Evolutionary conservation across 2,797 vertebrate genomes (phyloP).

Genomic region (Anguilla megastoma): DNA sequence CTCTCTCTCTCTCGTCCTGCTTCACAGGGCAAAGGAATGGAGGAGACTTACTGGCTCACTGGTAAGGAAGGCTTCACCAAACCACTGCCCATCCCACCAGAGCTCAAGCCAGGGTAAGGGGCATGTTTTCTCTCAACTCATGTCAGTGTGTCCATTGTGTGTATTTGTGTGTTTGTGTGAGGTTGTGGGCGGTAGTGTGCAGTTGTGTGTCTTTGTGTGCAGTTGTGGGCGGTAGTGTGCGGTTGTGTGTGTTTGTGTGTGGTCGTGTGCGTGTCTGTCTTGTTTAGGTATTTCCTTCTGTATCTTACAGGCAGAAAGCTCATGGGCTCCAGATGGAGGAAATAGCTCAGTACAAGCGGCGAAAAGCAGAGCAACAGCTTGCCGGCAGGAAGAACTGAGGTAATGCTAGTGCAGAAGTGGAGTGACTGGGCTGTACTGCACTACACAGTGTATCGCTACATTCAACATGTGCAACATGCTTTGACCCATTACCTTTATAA

Average conservation of each 20-base stretch:
- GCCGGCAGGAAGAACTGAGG: conserved; percentile 82
- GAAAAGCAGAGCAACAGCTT: conserved; percentile 79
- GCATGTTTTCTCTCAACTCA: neutral
- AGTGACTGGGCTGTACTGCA: neutral
- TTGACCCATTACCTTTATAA: too few species aligned
- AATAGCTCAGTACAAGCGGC: conserved; percentile 80
- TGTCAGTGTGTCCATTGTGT: neutral
- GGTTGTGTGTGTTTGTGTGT: conserved; percentile 27
- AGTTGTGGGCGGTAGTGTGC: neutral
- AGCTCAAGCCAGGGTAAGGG: conserved; percentile 60
- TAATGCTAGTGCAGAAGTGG: conserved; percentile 61
- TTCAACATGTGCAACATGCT: too few species aligned
- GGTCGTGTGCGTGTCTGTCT: conserved; percentile 38
- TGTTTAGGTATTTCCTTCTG: conserved; percentile 48
- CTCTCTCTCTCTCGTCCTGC: conserved; percentile 40
- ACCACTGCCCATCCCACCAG: conserved; percentile 69
- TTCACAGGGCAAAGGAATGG: conserved; percentile 71
- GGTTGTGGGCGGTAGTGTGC: conserved; percentile 26
- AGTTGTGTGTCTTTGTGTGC: conserved; percentile 42
- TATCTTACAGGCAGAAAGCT: conserved; percentile 72
- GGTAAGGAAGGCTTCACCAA: conserved; percentile 77
- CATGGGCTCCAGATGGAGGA: conserved; percentile 84
- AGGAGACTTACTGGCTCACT: conserved; percentile 77
- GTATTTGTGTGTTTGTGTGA: neutral
- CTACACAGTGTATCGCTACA: neutral